Conservation (phyloP, 1,140 invertebrate genomes). For the Pollicipes pollicipes region DNA sequence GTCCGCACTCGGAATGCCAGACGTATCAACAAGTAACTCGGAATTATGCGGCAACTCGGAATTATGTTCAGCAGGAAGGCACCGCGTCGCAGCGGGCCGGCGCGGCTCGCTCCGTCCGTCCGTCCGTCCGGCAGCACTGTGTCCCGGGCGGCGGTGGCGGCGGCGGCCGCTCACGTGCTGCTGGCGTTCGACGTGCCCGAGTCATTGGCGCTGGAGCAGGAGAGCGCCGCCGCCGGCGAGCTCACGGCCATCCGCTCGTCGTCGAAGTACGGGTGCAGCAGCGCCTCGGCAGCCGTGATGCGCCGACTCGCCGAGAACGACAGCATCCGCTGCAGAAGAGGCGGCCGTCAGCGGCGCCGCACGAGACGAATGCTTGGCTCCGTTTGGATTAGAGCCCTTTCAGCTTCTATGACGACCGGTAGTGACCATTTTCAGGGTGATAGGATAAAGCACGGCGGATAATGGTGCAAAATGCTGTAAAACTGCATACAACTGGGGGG, state of each 20-base stretch:
- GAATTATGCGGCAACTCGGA: neutral
- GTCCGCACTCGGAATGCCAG: neutral
- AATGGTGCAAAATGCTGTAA: neutral
- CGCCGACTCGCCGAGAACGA: slow-evolving; percentile 49
- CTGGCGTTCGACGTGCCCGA: neutral
- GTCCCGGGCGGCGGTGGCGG: too few species aligned
- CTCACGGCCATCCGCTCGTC: slow-evolving; percentile 19
- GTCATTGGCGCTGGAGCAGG: neutral
- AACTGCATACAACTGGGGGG: neutral
- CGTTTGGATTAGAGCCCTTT: neutral
- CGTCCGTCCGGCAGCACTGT: too few species aligned
- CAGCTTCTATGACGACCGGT: neutral
- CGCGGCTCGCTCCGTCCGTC: too few species aligned
- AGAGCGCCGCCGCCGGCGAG: slow-evolving; percentile 11
- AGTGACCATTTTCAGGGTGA: too few species aligned
- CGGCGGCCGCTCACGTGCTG: neutral
- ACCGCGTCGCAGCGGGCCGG: too few species aligned
- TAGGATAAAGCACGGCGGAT: neutral
- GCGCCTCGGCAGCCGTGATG: slow-evolving; percentile 49
- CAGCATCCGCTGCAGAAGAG: slow-evolving; percentile 45
- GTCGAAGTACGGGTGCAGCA: slow-evolving; percentile 53
- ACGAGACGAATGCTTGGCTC: slow-evolving; percentile 8
- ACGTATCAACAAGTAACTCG: neutral
- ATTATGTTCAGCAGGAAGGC: too few species aligned
- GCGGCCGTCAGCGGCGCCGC: neutral